Base-by-base conservation (phyloP, 2,113 vertebrate genomes). In the Amia ocellicauda region DNA sequence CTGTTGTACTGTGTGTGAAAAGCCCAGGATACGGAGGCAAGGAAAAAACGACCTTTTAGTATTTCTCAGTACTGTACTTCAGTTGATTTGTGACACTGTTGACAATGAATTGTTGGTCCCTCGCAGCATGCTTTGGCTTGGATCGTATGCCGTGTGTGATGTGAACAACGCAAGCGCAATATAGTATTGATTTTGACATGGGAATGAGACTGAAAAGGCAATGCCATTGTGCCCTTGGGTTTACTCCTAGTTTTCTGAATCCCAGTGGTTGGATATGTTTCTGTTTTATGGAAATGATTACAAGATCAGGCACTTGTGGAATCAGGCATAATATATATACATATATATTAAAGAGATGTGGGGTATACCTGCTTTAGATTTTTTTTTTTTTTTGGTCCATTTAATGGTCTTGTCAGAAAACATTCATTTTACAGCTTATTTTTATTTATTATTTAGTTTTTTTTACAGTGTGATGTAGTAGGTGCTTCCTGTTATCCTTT, bases 271-370 rank as follows among this genome's bases (percentile, higher is more conserved):
- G 59, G 68, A 73, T 70, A 78, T 65, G 69, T 72, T 80, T 72
- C 69, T 80, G 68, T 80, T 80, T 71, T 78, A 75, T 70, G 74
- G 69, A 82, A 74, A 74, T 64, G 5, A 36, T 79, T 67, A 70
- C 71, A 73, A 78, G 64, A 74, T 68, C 66, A 40, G 42, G 29
- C 66, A 42, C 17, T 69, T 63, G 63, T 67, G 69, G 64, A 69
- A 73, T 27, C 59, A 62, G 68, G 63, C 49, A 16, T 69, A 69
- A 71, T 61, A 58, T 63, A n/a, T n/a, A n/a, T n/a, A n/a, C 49
- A 20, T 59, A 63, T 69, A 74, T 72, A 36, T 13, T 41, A 22
- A 58, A 58, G 63, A 24, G 68, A 58, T 64, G 63, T 79, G 11
- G 43, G 43, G 13, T 13, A 47, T 16, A 16, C n/a, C 43, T 47